These are phyloP conservation scores for Sebastes trivittatus DNA, from an alignment of 2,797 vertebrate species.

Conservation along the genomic window DNA sequence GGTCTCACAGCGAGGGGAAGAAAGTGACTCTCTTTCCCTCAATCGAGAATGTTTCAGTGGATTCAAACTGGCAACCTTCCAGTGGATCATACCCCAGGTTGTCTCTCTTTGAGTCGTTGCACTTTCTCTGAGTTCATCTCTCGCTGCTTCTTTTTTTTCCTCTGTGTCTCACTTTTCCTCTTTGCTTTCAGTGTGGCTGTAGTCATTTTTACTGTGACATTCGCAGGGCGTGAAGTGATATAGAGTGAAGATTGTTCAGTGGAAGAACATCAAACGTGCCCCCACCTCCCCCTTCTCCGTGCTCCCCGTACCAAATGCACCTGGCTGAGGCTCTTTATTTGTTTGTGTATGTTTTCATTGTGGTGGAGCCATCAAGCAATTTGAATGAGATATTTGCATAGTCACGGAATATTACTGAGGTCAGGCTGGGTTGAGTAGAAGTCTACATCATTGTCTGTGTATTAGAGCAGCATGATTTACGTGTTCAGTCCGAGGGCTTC, in stretches of 20 bases:
- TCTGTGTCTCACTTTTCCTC: not conserved
- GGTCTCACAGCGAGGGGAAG: slow-evolving; percentile 30
- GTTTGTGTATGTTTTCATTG: slow-evolving; percentile 45
- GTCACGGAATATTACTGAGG: slow-evolving; percentile 39
- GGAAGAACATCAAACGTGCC: not conserved
- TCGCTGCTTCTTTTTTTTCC: not conserved
- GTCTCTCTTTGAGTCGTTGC: slow-evolving; percentile 1
- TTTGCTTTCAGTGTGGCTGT: not conserved
- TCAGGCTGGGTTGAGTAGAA: slow-evolving; percentile 27
- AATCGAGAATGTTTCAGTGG: slow-evolving; percentile 18
- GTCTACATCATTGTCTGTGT: slow-evolving; percentile 41
- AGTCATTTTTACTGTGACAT: slow-evolving; percentile 1
- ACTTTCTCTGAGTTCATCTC: slow-evolving; percentile 3
- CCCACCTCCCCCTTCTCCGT: not conserved
- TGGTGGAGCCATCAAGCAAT: slow-evolving; percentile 24
- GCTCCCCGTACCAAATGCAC: slow-evolving; percentile 4
- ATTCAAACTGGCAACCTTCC: slow-evolving; percentile 52
- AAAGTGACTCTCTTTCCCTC: slow-evolving; percentile 23
- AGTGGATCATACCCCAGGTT: slow-evolving; percentile 23
- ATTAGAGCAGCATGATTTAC: slow-evolving; percentile 54
- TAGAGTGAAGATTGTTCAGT: slow-evolving; percentile 1
- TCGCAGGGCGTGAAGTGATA: not conserved
- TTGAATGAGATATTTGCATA: slow-evolving; percentile 68
- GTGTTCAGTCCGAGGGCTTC: slow-evolving; percentile 49
- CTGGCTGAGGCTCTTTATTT: slow-evolving; percentile 39